phyloP scores from a whole-genome alignment of 2,888 invertebrate genomes.

The Stenchaetothrips biformis region DNA sequence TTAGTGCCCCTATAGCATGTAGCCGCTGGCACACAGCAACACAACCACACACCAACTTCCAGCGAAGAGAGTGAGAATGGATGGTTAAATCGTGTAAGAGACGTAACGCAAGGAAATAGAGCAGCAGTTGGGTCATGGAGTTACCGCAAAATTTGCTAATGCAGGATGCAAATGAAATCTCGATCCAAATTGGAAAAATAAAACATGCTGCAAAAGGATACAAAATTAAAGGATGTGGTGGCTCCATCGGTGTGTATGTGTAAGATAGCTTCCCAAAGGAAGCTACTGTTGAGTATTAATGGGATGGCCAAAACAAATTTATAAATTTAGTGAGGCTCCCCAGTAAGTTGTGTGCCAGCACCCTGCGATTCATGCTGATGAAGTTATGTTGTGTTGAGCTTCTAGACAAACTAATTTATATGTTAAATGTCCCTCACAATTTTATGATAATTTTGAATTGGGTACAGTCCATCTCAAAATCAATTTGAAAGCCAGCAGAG shows the following conservation, averaged over 20 bases:
- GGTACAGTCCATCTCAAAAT: neutral
- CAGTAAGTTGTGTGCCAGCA: neutral
- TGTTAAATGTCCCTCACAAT: neutral
- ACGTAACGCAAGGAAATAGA: neutral
- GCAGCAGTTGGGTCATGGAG: constrained; percentile 2
- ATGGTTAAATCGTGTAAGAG: neutral
- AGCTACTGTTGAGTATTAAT: neutral
- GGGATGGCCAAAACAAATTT: neutral
- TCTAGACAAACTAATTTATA: neutral
- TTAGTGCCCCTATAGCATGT: constrained; percentile 75
- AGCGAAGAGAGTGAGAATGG: constrained; percentile 8
- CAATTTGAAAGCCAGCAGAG: neutral
- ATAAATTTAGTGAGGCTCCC: neutral
- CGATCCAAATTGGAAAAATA: too few relatives aligned
- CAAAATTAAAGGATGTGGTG: neutral
- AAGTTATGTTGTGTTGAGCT: neutral
- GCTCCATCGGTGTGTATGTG: neutral
- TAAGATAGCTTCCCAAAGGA: neutral
- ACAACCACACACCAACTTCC: constrained; percentile 40
- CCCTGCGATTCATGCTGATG: neutral
- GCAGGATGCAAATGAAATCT: neutral
- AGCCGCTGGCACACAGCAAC: constrained; percentile 24
- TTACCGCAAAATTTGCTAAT: neutral
- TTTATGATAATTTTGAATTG: neutral
- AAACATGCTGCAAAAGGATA: neutral